Percentiles rank a stretch among this genome's conserved stretches.
phyloP scores from a whole-genome alignment of 2,888 invertebrate genomes.

The Andrena hattorfiana region DNA sequence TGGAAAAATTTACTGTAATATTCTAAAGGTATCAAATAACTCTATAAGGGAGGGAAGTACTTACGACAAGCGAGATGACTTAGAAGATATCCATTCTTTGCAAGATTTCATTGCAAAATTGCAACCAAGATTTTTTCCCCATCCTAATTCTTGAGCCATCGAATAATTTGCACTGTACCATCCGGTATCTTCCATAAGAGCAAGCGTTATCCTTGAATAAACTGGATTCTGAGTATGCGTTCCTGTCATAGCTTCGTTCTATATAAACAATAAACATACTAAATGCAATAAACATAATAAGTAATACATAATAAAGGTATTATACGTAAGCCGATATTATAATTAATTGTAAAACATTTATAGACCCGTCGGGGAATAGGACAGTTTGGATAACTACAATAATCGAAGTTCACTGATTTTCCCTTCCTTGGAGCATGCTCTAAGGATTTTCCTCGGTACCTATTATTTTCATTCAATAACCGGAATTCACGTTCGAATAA shows the following conservation, averaged over 20 bases:
- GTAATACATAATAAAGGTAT: too few relatives aligned
- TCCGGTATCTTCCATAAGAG: conserved; percentile 99
- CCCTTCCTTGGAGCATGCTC: too few relatives aligned
- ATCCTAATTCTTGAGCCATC: conserved; percentile 94
- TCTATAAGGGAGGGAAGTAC: conserved; percentile 49
- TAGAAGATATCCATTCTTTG: conserved; percentile 97
- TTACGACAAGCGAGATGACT: conserved; percentile 85
- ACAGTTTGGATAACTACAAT: too few relatives aligned
- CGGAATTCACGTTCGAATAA: too few relatives aligned
- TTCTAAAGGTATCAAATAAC: too few relatives aligned
- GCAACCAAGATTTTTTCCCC: conserved; percentile 97
- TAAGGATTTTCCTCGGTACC: too few relatives aligned
- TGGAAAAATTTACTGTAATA: too few relatives aligned
- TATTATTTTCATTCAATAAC: too few relatives aligned
- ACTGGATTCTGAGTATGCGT: conserved; percentile 99
- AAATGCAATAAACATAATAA: neutral
- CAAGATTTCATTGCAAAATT: conserved; percentile 97
- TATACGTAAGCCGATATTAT: too few relatives aligned
- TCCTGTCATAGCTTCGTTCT: conserved; percentile 99
- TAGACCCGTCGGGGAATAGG: too few relatives aligned
- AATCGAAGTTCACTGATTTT: too few relatives aligned
- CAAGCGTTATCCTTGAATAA: conserved; percentile 97
- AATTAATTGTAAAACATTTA: too few relatives aligned
- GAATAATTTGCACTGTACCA: conserved; percentile 97
- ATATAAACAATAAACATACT: neutral